Evolutionary conservation across 2,113 vertebrate genomes (phyloP).

Genomic region (Diadophis punctatus): DNA sequence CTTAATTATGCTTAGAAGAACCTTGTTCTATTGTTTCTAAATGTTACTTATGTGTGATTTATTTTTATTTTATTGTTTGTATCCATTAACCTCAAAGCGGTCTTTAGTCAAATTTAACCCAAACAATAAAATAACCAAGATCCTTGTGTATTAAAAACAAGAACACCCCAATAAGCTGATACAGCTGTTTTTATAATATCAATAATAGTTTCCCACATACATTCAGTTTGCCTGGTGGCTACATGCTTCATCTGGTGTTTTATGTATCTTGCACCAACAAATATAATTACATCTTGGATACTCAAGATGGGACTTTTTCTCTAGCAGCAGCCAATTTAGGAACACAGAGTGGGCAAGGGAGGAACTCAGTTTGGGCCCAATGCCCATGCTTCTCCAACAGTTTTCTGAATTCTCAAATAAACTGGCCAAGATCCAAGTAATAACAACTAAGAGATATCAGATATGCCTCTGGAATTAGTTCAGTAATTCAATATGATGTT

Average conservation of each 20-base stretch:
- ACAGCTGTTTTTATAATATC: background rate
- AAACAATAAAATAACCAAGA: background rate
- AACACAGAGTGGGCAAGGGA: background rate
- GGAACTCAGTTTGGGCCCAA: background rate
- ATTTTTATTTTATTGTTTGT: background rate
- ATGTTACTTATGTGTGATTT: background rate
- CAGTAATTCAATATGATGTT: background rate
- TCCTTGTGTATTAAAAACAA: background rate
- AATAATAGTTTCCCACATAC: background rate
- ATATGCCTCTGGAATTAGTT: background rate
- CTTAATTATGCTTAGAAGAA: background rate
- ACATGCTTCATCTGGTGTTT: background rate
- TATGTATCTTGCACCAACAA: background rate
- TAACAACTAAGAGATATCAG: background rate
- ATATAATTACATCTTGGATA: background rate
- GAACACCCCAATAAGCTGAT: background rate
- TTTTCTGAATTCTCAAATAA: background rate
- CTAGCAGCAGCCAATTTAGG: background rate
- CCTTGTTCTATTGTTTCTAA: background rate
- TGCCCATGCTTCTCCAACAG: background rate
- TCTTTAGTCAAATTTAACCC: background rate
- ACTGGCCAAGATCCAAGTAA: background rate
- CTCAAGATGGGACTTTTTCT: background rate
- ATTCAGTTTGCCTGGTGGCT: background rate
- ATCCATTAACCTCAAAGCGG: background rate